Evolutionary conservation across 2,797 vertebrate species (phyloP).

Genomic region (Uromys caudimaculatus): DNA sequence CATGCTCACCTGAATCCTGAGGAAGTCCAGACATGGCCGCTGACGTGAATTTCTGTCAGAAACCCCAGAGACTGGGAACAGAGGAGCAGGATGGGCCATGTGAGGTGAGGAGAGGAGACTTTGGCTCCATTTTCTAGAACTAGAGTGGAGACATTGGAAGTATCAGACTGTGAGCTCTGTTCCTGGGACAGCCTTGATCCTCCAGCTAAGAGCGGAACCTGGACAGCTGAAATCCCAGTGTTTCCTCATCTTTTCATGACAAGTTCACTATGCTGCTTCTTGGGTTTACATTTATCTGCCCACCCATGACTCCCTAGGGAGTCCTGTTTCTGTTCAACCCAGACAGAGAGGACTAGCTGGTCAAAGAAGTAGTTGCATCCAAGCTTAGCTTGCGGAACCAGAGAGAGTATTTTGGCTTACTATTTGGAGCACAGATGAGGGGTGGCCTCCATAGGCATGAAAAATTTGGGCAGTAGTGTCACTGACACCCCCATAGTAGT

Average conservation of each 20-base stretch:
- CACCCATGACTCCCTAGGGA: neutral
- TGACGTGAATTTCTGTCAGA: neutral
- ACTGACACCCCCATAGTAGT: neutral
- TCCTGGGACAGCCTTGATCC: neutral
- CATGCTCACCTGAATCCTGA: neutral
- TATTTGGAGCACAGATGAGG: neutral
- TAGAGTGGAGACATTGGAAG: neutral
- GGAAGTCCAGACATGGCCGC: constrained; percentile 22
- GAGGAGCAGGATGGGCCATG: neutral
- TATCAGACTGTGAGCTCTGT: neutral
- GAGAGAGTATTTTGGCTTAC: neutral
- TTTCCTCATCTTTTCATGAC: neutral
- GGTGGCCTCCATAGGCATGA: neutral
- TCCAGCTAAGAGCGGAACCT: neutral
- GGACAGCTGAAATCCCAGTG: neutral
- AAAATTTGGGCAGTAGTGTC: neutral
- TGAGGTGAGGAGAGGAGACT: constrained; percentile 36
- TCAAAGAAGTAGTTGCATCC: neutral
- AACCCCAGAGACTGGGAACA: neutral
- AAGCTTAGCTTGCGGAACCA: neutral
- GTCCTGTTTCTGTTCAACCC: neutral
- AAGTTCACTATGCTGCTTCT: neutral
- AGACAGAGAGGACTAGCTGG: neutral
- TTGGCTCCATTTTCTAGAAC: neutral
- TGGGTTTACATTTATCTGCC: neutral